Base-by-base conservation (phyloP, 1,140 invertebrate genomes). In the Dendrolimus punctatus region DNA sequence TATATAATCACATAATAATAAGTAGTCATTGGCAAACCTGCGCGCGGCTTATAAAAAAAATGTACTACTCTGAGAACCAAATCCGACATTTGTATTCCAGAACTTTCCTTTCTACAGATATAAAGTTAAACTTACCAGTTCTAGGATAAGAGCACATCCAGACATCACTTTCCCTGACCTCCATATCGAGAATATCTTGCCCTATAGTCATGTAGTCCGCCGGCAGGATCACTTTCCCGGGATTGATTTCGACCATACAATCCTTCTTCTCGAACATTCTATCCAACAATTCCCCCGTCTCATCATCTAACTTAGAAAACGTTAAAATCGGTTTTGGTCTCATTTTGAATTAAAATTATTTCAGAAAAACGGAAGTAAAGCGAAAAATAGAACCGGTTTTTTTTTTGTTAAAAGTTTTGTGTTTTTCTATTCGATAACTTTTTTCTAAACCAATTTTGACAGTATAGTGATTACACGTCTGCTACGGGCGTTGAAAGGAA, bases 91-190 rank as follows among this genome's bases (percentile, higher is more conserved):
- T 23, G 23, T 23, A 23, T 23, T 23, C 23, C 23, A 23, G 23
- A 23, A 23, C 23, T 23, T 3, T 23, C 23, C 23, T 23, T 23
- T 23, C 23, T 36, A 39, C 6, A 43, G 48, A 6, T 37, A 45
- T 42, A 36, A 8, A 7, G 39, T 39, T 49, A 23, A 62, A 69
- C 79, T 87, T 79, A 93, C 93, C 93, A 58, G 94, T 95, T 64
- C 95, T 90, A 0, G 95, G 94, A 87, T 91, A 95, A 6, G 94
- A 95, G 23, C 94, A 89, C 71, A 96, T 81, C 93, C 93, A 96
- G 0, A 95, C 88, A 66, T 96, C 94, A 59, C 92, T 91, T 4
- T 92, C 83, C 40, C 90, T 85, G 2, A 95, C 87, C 40, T 91
- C 83, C 51, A 93, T 85, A 53, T 93, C 89, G 9, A 91, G 75